A percentile compares a stretch with the other conserved stretches of the same genome.
These are phyloP conservation scores for Hydraecia micacea DNA, from an alignment of 2,888 invertebrate genomes.

Conservation along the genomic window DNA sequence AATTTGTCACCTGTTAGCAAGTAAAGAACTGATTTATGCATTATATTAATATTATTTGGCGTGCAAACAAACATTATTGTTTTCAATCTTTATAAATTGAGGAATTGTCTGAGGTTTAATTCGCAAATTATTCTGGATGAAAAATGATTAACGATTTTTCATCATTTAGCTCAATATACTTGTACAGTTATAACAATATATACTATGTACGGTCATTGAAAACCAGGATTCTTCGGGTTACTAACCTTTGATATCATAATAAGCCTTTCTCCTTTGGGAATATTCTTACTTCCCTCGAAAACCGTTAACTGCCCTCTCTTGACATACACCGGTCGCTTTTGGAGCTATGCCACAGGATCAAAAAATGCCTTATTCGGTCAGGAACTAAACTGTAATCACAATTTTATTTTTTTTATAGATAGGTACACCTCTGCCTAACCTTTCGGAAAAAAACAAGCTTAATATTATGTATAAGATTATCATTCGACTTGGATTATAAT, in stretches of 20 bases:
- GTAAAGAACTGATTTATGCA: background rate
- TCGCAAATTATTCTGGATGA: background rate
- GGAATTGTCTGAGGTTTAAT: background rate
- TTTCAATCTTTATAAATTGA: constrained; percentile 30
- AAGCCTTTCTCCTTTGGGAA: background rate
- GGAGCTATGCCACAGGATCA: background rate
- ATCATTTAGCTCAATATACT: background rate
- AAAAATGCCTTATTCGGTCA: background rate
- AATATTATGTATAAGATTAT: background rate
- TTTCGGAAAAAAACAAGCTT: background rate
- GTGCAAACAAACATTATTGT: constrained; percentile 4
- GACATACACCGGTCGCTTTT: background rate
- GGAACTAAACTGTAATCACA: too few relatives aligned
- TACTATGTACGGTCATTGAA: background rate
- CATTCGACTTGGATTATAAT: background rate
- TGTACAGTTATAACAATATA: background rate
- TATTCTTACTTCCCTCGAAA: background rate
- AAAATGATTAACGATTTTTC: constrained; percentile 19
- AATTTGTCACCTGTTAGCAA: constrained; percentile 20
- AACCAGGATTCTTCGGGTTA: background rate
- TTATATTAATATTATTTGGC: constrained; percentile 11
- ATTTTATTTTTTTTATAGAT: too few relatives aligned
- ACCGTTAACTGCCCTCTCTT: background rate
- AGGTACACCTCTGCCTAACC: too few relatives aligned
- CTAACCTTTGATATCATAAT: background rate